phyloP scores from a whole-genome alignment of 2,113 vertebrate species.

The Semicossyphus pulcher region DNA sequence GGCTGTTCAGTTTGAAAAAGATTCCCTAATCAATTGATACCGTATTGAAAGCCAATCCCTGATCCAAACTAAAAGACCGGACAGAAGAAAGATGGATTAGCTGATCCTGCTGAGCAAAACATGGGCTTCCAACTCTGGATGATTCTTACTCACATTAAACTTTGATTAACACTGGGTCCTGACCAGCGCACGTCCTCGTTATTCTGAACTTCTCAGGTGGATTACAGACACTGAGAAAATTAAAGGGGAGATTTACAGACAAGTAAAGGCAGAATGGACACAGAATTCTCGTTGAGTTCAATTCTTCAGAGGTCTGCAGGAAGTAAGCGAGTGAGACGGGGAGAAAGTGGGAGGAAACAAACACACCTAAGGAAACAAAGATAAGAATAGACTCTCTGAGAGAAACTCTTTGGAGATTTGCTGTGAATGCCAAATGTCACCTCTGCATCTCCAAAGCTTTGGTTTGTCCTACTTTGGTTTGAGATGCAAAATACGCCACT shows the following conservation, averaged over 20 bases:
- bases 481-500: conserved; percentile 54
- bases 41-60: too few relatives aligned
- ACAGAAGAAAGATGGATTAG: not conserved
- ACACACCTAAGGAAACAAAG: conserved; percentile 56
- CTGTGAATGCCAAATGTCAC: conserved; percentile 72
- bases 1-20: too few relatives aligned
- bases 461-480: conserved; percentile 67
- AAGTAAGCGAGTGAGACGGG: conserved; percentile 15
- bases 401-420: conserved; percentile 65
- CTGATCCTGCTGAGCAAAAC: not conserved
- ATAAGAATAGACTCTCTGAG: conserved; percentile 61
- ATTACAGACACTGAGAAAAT: not conserved
- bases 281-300: not conserved
- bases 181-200: not conserved
- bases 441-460: conserved; percentile 58
- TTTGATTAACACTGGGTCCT: too few relatives aligned
- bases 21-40: too few relatives aligned
- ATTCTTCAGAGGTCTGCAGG: conserved; percentile 18
- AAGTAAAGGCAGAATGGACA: not conserved
- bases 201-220: not conserved
- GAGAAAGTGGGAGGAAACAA: conserved; percentile 32
- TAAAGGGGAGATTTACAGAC: not conserved
- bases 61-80: not conserved
- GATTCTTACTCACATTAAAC: too few relatives aligned
- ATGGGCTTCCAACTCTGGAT: not conserved